Evolutionary conservation across 2,888 invertebrate species (phyloP), one percentile per base, ranked within the genome.

Genomic region (Oscheius onirici): DNA sequence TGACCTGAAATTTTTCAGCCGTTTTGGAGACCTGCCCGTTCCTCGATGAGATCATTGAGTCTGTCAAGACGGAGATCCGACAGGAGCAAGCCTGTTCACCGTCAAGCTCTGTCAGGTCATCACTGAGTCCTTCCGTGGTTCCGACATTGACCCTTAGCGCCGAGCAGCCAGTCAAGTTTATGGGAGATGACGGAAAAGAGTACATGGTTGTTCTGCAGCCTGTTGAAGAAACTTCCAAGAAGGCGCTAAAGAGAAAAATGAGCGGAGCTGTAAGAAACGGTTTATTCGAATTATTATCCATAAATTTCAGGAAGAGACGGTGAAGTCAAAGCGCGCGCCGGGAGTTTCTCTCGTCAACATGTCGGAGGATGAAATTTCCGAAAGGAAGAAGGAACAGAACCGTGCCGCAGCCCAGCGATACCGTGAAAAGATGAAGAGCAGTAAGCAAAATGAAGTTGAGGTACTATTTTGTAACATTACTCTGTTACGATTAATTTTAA

Each of bases 351-450:
- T 74, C 58, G 80, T 51, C 65, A 75, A 76, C 51, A 67, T 84
- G 72, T 60, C 82, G 15, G 69, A 72, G 52, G 86, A 83, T 58
- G 81, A 84, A 70, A 81, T 86, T 28, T 76, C 80, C 40, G 76
- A 80, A 61, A 79, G 86, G 68, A 86, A 86, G 70, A 83, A 85
- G 66, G 80, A 85, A 68, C 86, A 86, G 70, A 86, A 86, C 77
- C 76, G 84, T 57, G 73, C 76, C 24, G 84, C 84, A 20, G 84
- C 84, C 40, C 81, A 81, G 41, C 75, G 83, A 58, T 84, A 86
- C 71, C 82, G 86, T 57, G 77, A 79, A n/a, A 81, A 81, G 66
- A 67, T 78, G 26, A 75, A 66, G 51, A 46, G 43, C 22, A 60
- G 26, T 49, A 69, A 68, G 51, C 65, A 51, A 17, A 46, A 43